Evolutionary conservation across 2,797 vertebrate species (phyloP).

Genomic region (Tangara arthus): DNA sequence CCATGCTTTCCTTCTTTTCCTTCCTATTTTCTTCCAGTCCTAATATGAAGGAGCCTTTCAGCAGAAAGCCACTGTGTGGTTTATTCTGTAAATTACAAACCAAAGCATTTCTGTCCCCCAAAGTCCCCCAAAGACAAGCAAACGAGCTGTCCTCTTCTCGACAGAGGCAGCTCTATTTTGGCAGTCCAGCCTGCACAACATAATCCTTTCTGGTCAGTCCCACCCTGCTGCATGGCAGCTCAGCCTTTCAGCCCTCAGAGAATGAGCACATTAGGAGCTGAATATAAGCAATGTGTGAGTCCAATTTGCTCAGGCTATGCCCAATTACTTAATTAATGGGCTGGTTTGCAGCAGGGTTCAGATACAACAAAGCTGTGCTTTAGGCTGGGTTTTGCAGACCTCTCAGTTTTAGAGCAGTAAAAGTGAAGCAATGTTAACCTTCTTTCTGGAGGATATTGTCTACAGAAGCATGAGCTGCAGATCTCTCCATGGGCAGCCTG

Average conservation of each 20-base stretch:
- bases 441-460: background rate
- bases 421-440: background rate
- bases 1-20: background rate
- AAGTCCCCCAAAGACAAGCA: background rate
- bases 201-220: background rate
- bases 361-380: constrained; percentile 15
- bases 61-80: background rate
- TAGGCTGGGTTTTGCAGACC: background rate
- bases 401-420: background rate
- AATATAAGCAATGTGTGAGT: constrained; percentile 23
- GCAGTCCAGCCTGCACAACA: background rate
- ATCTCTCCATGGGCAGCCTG: background rate
- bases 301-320: background rate
- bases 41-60: background rate
- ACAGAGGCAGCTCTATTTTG: background rate
- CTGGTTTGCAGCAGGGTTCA: background rate
- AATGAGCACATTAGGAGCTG: background rate
- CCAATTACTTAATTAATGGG: constrained; percentile 37
- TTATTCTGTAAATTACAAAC: background rate
- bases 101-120: background rate
- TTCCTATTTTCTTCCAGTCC: background rate
- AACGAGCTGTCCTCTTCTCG: background rate
- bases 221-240: background rate
- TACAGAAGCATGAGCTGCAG: background rate
- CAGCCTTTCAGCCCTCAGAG: background rate